Evolutionary conservation across 2,888 invertebrate species (phyloP).

Genomic region (Tryphoninae sp.): DNA sequence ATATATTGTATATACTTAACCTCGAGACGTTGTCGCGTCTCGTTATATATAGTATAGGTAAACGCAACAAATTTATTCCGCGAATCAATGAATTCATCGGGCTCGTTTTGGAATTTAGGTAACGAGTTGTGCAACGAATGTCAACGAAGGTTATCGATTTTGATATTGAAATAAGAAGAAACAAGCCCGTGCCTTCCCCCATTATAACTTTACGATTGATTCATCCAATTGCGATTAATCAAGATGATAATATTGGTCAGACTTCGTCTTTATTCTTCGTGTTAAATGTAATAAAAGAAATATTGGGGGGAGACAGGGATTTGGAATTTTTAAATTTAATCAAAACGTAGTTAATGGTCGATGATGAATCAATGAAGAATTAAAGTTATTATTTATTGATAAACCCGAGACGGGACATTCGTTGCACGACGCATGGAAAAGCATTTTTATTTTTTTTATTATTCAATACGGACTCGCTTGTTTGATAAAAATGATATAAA

Average conservation of each 20-base stretch:
- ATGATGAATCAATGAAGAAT: constrained; percentile 37
- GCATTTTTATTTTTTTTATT: constrained; percentile 41
- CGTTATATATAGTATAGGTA: constrained; percentile 46
- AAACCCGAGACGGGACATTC: constrained; percentile 32
- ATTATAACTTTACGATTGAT: not conserved
- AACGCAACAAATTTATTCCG: constrained; percentile 64
- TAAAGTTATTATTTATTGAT: constrained; percentile 48
- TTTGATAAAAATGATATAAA: constrained; percentile 47
- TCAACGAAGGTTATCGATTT: not conserved
- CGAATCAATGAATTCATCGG: constrained; percentile 31
- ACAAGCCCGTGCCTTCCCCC: not conserved
- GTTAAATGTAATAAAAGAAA: not conserved
- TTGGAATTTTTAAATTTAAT: constrained; percentile 56
- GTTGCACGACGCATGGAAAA: constrained; percentile 50
- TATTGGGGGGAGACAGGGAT: not conserved
- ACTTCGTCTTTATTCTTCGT: not conserved
- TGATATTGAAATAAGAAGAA: constrained; percentile 7
- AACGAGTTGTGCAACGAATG: constrained; percentile 52
- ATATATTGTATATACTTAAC: constrained; percentile 15
- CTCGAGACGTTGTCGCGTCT: constrained; percentile 13
- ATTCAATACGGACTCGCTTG: constrained; percentile 50
- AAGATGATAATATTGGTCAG: not conserved
- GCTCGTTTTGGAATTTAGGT: constrained; percentile 34
- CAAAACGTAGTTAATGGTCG: constrained; percentile 55
- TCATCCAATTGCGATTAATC: constrained; percentile 2